Evolutionary conservation across 2,113 vertebrate species (phyloP).

Genomic region (Indicator maculatus): DNA sequence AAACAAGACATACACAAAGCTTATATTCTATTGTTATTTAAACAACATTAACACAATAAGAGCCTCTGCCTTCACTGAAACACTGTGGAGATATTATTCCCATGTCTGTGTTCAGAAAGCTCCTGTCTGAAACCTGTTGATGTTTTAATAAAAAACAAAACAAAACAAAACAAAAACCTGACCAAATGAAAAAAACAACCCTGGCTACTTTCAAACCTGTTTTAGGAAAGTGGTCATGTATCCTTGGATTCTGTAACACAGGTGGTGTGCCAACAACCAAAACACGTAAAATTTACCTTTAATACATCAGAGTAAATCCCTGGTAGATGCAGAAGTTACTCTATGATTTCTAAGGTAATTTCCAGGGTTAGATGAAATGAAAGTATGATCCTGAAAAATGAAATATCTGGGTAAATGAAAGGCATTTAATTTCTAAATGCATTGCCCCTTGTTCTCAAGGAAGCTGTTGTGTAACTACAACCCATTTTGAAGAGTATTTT

Average conservation of each 20-base stretch:
- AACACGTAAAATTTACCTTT: neutral
- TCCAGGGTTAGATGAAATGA: neutral
- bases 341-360: neutral
- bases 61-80: neutral
- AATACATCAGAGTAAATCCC: neutral
- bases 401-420: neutral
- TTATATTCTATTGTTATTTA: neutral
- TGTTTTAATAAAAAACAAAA: neutral
- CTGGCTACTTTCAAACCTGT: neutral
- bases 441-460: neutral
- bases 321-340: neutral
- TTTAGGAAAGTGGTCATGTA: neutral
- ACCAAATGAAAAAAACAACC: neutral
- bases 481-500: neutral
- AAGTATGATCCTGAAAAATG: neutral
- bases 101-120: neutral
- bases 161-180: no score
- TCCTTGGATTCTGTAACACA: neutral
- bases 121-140: neutral
- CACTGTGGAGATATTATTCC: neutral
- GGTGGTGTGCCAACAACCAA: neutral
- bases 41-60: neutral
- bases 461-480: neutral
- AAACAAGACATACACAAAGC: neutral
- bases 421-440: neutral